Evolutionary conservation across 2,888 invertebrate genomes (phyloP), one percentile per base, ranked within the genome.

Genomic region (Chromoteleia sp.): DNA sequence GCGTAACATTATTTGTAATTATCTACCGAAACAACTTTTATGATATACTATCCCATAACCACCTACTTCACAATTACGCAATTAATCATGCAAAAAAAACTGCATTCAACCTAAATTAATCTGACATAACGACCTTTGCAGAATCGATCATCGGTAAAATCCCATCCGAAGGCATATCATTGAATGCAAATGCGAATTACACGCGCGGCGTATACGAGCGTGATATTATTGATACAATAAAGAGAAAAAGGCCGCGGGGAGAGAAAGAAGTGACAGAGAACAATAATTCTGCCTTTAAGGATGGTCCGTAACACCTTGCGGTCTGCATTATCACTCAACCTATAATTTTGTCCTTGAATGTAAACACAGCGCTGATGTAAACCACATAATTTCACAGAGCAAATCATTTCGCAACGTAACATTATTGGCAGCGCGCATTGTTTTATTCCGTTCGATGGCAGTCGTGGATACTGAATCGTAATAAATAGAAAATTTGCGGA

Each of bases 281-380:
- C 82, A 74, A 82, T 75, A 77, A 77, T 81, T 71, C 74, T 63
- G 73, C 61, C 58, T 77, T 80, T 80, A 65, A 77, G 77, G 80
- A 83, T 80, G 74, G 77, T 74, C 77, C 70, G 56, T 75, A 80
- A 83, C 83, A 79, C 83, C 83, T 80, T 83, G 83, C 80, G 82
- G 82, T 83, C 79, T 79, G 67, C 63, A 80, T 83, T 83, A 83
- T 77, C 74, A 70, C 74, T 77, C 74, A 77, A 74, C 77, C 80
- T 77, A 74, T 83, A 80, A 83, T 83, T 83, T 80, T 78, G 83
- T 80, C 80, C 83, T 83, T 83, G 80, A 79, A 80, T 56, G 77
- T 77, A 83, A 83, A 77, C 83, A 76, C 74, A 43, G 80, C 48
- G 65, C 63, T 77, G 77, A 81, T 77, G 78, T 67, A 83, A 83